phyloP scores from a whole-genome alignment of 2,113 vertebrate species.

The Miniopterus natalensis region DNA sequence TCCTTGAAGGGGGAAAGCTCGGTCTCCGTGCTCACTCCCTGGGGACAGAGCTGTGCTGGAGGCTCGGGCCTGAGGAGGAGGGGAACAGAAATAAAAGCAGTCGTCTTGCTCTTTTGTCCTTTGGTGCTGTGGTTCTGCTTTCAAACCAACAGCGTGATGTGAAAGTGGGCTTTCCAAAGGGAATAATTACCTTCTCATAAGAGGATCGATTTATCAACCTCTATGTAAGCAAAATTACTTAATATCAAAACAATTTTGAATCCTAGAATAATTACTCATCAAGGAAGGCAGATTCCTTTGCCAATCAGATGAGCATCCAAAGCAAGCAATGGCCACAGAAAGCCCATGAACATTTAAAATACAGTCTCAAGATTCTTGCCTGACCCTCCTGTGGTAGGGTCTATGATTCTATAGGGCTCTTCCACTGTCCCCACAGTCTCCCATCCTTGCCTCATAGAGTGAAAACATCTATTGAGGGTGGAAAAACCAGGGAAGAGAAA shows the following conservation, averaged over 20 bases:
- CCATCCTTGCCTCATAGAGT: neutral
- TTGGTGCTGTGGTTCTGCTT: neutral
- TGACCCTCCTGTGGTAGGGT: fast-evolving
- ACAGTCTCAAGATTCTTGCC: neutral
- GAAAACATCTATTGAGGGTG: neutral
- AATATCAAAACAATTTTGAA: neutral
- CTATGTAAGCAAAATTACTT: neutral
- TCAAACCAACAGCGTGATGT: neutral
- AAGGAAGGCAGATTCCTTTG: neutral
- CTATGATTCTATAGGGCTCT: too few relatives aligned
- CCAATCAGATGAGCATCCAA: neutral
- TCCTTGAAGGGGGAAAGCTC: neutral
- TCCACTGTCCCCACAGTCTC: fast-evolving
- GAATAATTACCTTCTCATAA: neutral
- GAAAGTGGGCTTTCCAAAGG: neutral
- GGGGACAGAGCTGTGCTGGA: neutral
- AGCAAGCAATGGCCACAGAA: neutral
- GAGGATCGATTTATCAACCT: neutral
- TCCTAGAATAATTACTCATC: neutral
- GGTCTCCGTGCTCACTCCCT: neutral
- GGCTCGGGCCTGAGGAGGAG: neutral
- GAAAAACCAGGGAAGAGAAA: neutral
- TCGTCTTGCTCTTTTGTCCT: neutral
- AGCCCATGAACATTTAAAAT: neutral
- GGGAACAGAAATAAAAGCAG: neutral